Percentiles rank a stretch among this genome's conserved stretches.
Evolutionary conservation across 2,888 invertebrate genomes (phyloP).

Genomic region (Polyploca ridens): DNA sequence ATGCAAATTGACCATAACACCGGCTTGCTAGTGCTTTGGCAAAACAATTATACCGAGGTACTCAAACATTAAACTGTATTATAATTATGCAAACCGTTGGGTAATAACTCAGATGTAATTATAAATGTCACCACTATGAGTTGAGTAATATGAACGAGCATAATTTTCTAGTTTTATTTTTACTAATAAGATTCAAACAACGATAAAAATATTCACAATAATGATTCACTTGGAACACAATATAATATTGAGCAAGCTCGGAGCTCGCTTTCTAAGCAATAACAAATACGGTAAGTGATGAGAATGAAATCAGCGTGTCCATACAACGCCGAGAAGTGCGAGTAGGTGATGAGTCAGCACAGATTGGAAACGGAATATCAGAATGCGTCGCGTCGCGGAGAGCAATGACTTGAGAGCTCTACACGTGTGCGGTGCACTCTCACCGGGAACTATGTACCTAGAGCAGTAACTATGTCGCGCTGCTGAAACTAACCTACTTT

Average conservation of each 20-base stretch:
- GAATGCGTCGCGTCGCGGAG: neutral
- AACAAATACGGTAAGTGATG: neutral
- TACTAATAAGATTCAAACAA: neutral
- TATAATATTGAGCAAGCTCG: neutral
- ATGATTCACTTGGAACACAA: neutral
- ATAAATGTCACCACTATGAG: neutral
- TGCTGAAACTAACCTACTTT: neutral
- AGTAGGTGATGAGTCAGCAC: neutral
- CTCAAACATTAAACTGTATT: slow-evolving; percentile 1
- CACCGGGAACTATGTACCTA: neutral
- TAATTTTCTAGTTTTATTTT: neutral
- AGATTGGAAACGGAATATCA: neutral
- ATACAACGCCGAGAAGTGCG: neutral
- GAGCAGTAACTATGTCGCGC: neutral
- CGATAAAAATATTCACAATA: neutral
- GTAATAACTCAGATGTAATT: neutral
- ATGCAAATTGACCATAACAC: neutral
- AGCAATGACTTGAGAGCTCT: neutral
- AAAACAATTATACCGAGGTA: neutral
- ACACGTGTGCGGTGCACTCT: neutral
- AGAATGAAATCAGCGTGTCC: neutral
- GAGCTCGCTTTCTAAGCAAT: neutral
- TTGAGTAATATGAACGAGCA: neutral
- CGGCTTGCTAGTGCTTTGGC: neutral
- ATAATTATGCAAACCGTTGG: neutral